phyloP scores from a whole-genome alignment of 2,888 invertebrate genomes.

The Phaedon cochleariae region DNA sequence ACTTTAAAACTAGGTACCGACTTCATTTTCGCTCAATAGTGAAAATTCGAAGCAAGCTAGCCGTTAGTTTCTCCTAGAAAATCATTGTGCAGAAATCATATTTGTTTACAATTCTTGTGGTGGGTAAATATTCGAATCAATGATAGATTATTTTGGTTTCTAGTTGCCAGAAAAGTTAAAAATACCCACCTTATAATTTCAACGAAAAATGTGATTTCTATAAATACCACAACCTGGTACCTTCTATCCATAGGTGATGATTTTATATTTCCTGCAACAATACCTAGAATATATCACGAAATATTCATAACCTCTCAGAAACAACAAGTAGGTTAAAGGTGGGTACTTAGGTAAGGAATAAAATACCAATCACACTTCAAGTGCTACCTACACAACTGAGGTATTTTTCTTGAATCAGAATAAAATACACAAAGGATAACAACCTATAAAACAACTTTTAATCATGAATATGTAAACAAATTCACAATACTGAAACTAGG shows the following conservation, averaged over 20 bases:
- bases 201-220: slow-evolving; percentile 41
- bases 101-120: slow-evolving; percentile 37
- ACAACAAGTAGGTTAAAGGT: no score
- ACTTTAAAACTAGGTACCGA: slow-evolving; percentile 27
- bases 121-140: slow-evolving; percentile 23
- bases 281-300: slow-evolving; percentile 28
- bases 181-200: slow-evolving; percentile 41
- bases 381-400: no score
- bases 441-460: no score
- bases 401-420: no score
- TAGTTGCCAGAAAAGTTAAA: slow-evolving; percentile 41
- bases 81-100: slow-evolving; percentile 23
- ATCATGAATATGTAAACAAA: no score
- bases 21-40: slow-evolving; percentile 27
- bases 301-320: slow-evolving; percentile 24
- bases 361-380: no score
- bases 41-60: slow-evolving; percentile 29
- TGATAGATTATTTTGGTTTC: slow-evolving; percentile 41
- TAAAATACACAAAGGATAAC: no score
- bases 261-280: slow-evolving; percentile 37
- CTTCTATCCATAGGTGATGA: slow-evolving; percentile 37
- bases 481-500: no score
- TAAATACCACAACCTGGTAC: slow-evolving; percentile 39
- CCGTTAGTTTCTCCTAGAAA: slow-evolving; percentile 27
- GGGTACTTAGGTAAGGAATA: no score